These are phyloP conservation scores for Drosophila subobscura DNA, from an alignment of 1,140 invertebrate genomes.

Conservation along the genomic window DNA sequence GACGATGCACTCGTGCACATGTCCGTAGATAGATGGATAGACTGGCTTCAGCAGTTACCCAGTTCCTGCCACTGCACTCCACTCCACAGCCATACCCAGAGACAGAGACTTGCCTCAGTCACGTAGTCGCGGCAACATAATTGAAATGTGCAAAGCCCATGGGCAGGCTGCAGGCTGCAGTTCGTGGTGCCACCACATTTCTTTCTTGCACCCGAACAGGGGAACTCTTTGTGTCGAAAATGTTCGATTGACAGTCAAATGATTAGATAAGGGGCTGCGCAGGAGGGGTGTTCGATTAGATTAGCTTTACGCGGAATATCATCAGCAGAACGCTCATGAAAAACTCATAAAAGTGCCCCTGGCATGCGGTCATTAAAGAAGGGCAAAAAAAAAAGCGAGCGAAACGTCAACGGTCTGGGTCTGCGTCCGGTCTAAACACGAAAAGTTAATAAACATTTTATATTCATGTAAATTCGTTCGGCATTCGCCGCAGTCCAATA, in stretches of 20 bases:
- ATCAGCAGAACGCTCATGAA: no score
- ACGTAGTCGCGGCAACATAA: conserved; percentile 21
- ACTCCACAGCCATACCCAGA: no score
- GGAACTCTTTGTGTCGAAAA: no score
- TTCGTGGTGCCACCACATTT: no score
- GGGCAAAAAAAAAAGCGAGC: conserved; percentile 16
- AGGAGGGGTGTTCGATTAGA: no score
- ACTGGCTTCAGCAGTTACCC: neutral
- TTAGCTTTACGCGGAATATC: no score
- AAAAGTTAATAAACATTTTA: conserved; percentile 61
- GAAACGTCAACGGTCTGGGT: conserved; percentile 19
- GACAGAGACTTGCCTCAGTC: conserved; percentile 3
- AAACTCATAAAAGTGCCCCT: neutral
- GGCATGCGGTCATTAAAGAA: conserved; percentile 3
- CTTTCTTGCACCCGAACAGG: no score
- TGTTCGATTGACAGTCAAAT: no score
- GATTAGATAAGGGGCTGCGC: no score
- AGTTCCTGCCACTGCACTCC: no score
- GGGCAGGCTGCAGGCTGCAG: no score
- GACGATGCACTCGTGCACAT: conserved; percentile 16
- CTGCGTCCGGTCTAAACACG: conserved; percentile 12
- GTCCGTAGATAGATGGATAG: conserved; percentile 19
- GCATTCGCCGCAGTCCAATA: conserved; percentile 21
- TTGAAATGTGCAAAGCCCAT: conserved; percentile 38
- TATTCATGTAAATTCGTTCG: conserved; percentile 64